A percentile compares a stretch with the other conserved stretches of the same genome.
Conservation (phyloP, 2,888 invertebrate species). For the Mythimna lalbum region DNA sequence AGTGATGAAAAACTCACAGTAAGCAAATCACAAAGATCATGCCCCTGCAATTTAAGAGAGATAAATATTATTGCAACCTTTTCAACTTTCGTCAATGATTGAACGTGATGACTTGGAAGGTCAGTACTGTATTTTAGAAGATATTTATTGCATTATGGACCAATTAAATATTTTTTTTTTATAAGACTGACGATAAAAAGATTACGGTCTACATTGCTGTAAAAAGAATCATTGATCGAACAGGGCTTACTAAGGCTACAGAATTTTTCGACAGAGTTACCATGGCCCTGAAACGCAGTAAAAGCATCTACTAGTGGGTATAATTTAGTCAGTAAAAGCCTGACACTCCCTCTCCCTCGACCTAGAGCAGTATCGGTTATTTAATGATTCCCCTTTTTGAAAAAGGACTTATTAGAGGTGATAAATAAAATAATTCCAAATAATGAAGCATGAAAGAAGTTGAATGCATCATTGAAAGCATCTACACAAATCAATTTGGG, state of each 20-base stretch:
- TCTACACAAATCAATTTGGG: neutral
- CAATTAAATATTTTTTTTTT: neutral
- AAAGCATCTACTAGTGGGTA: too few species aligned
- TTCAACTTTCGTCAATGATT: slow-evolving; percentile 29
- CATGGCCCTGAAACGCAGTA: too few species aligned
- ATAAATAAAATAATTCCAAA: neutral
- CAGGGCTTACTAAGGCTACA: too few species aligned
- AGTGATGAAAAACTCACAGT: neutral
- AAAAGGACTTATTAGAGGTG: too few species aligned
- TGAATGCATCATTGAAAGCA: neutral
- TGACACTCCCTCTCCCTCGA: too few species aligned
- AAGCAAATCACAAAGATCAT: slow-evolving; percentile 4
- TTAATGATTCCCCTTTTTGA: too few species aligned
- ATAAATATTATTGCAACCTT: slow-evolving; percentile 25
- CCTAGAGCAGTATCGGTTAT: too few species aligned
- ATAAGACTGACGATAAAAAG: neutral
- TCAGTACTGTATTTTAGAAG: neutral
- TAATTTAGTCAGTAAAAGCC: too few species aligned
- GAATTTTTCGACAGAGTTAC: too few species aligned
- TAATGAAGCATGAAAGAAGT: neutral
- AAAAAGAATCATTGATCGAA: neutral
- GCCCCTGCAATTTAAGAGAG: neutral
- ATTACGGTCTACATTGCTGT: neutral
- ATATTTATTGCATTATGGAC: neutral
- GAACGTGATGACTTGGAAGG: slow-evolving; percentile 26